These are phyloP conservation scores for Eupithecia tripunctaria DNA, from an alignment of 2,888 invertebrate genomes.

Conservation along the genomic window DNA sequence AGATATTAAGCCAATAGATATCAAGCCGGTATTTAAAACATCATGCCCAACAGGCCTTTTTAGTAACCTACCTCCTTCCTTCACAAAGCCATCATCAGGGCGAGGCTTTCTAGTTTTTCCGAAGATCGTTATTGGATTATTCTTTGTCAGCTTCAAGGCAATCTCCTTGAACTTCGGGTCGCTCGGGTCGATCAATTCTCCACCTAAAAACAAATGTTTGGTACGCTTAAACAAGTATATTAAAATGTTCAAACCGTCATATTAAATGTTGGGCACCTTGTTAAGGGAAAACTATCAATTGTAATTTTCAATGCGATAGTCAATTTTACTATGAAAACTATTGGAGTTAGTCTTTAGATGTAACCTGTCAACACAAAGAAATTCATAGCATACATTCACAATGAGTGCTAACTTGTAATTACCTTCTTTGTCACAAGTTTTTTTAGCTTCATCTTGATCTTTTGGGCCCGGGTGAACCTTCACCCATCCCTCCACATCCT, in stretches of 20 bases:
- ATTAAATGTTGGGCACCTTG: too few relatives aligned
- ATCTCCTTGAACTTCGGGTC: conserved; percentile 1
- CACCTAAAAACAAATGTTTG: not conserved
- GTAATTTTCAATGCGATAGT: not conserved
- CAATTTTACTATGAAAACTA: not conserved
- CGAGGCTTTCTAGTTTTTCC: conserved; percentile 2
- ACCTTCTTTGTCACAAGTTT: conserved; percentile 1
- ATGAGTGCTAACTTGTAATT: not conserved
- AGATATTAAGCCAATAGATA: not conserved
- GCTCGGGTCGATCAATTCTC: not conserved
- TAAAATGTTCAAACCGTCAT: too few relatives aligned
- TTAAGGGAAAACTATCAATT: not conserved
- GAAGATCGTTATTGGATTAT: conserved; percentile 6
- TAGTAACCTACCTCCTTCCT: not conserved
- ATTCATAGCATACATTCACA: too few relatives aligned
- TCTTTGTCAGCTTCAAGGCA: not conserved
- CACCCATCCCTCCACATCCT: not conserved
- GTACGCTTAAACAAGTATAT: too few relatives aligned
- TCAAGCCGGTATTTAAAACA: not conserved
- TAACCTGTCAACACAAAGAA: not conserved
- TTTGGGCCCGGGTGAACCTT: conserved; percentile 8
- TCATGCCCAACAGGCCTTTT: not conserved
- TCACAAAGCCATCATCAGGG: not conserved
- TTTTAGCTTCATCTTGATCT: conserved; percentile 8
- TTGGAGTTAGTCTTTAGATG: too few relatives aligned